A percentile compares a stretch with the other conserved stretches of the same genome.
Evolutionary conservation across 2,888 invertebrate genomes (phyloP).

Genomic region (Phyllotreta striolata): DNA sequence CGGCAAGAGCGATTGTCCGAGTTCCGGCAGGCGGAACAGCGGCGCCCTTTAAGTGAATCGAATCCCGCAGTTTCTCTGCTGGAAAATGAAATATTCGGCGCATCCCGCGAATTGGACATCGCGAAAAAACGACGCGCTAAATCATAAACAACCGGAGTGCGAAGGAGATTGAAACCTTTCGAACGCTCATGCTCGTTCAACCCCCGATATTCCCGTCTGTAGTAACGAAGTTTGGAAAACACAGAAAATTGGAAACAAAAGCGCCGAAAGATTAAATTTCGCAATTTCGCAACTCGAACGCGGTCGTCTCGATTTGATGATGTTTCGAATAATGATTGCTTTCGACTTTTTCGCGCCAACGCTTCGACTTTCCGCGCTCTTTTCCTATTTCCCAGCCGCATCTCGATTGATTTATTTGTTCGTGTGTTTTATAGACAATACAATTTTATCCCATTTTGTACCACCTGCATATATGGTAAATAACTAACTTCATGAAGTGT

Average conservation of each 20-base stretch:
- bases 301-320: slow-evolving; percentile 19
- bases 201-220: slow-evolving; percentile 11
- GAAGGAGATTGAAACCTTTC: slow-evolving; percentile 12
- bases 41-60: not conserved
- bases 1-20: slow-evolving; percentile 25
- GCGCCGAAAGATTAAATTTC: slow-evolving; percentile 32
- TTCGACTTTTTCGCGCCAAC: slow-evolving; percentile 11
- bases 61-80: not conserved
- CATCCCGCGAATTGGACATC: too few species aligned
- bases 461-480: too few species aligned
- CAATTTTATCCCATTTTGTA: too few species aligned
- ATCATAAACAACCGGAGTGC: not conserved
- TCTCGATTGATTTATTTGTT: slow-evolving; percentile 11
- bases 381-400: too few species aligned
- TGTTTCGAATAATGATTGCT: slow-evolving; percentile 13
- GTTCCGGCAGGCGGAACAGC: slow-evolving; percentile 1
- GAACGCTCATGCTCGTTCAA: slow-evolving; percentile 14
- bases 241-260: slow-evolving; percentile 29
- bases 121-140: too few species aligned
- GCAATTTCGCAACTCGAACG: slow-evolving; percentile 20
- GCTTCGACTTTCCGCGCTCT: not conserved
- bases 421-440: not conserved
- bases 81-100: not conserved
- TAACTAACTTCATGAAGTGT: too few species aligned
- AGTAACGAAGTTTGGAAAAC: slow-evolving; percentile 29